These are phyloP conservation scores for Drosophila fungiperda DNA, from an alignment of 2,888 invertebrate species.

Conservation along the genomic window DNA sequence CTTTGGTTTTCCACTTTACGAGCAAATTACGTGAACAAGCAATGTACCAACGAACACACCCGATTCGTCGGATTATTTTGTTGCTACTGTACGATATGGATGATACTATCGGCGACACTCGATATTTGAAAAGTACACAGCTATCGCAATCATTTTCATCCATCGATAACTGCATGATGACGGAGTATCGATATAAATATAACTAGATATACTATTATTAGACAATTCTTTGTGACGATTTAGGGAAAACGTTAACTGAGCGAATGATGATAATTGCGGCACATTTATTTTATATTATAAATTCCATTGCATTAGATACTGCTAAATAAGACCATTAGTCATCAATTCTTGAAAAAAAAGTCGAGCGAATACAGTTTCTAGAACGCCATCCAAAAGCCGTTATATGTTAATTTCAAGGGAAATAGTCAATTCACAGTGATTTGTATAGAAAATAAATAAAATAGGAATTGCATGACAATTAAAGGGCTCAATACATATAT, in stretches of 20 bases:
- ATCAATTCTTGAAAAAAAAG: slow-evolving; percentile 10
- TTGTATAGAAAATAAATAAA: not conserved
- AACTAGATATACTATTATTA: not conserved
- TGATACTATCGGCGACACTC: slow-evolving; percentile 23
- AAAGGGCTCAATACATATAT: not conserved
- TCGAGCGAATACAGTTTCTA: not conserved
- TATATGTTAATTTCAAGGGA: not conserved
- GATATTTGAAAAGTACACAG: slow-evolving; percentile 12
- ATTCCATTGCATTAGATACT: slow-evolving; percentile 18
- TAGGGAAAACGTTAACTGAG: slow-evolving; percentile 27
- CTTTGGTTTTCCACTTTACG: slow-evolving; percentile 37
- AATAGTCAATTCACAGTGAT: not conserved
- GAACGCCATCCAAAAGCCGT: not conserved
- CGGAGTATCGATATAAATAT: slow-evolving; percentile 7
- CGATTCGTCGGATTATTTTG: slow-evolving; percentile 38
- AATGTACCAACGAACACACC: slow-evolving; percentile 41
- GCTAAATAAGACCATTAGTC: slow-evolving; percentile 43
- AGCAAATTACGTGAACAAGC: slow-evolving; percentile 51
- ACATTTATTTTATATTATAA: slow-evolving; percentile 36
- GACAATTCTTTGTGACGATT: slow-evolving; percentile 27
- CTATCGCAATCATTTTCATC: not conserved
- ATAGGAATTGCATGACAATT: not conserved
- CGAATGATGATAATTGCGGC: slow-evolving; percentile 42
- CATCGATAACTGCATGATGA: not conserved
- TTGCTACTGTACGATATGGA: slow-evolving; percentile 52